These are phyloP conservation scores for Conger conger DNA, from an alignment of 2,113 vertebrate species.

Conservation along the genomic window DNA sequence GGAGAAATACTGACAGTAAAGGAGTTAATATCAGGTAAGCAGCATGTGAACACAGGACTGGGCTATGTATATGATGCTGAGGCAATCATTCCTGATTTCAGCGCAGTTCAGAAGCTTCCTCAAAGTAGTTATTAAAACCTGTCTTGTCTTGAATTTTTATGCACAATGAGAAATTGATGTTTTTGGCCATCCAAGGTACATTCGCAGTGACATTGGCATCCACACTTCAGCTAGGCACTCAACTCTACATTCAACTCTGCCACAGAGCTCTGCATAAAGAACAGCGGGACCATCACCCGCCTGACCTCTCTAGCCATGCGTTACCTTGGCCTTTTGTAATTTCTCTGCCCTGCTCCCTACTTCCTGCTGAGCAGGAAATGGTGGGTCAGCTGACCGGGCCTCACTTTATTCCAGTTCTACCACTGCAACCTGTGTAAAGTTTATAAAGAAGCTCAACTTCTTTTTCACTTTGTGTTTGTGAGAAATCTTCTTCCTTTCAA, in stretches of 20 bases:
- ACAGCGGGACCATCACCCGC: slow-evolving; percentile 52
- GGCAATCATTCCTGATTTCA: background rate
- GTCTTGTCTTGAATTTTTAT: background rate
- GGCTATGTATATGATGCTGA: background rate
- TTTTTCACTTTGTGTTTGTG: slow-evolving; percentile 25
- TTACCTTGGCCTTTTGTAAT: slow-evolving; percentile 54
- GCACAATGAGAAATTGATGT: too few species aligned
- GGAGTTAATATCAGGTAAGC: background rate
- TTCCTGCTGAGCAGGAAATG: slow-evolving; percentile 67
- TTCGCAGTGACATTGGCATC: too few species aligned
- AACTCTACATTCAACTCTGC: background rate
- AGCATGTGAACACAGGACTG: background rate
- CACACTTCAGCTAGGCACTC: slow-evolving; percentile 23
- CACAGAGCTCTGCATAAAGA: slow-evolving; percentile 39
- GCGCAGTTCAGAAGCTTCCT: background rate
- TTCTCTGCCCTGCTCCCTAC: slow-evolving; percentile 29
- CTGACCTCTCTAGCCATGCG: slow-evolving; percentile 52
- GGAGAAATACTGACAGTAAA: background rate
- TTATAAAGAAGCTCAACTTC: slow-evolving; percentile 35
- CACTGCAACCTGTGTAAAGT: slow-evolving; percentile 55
- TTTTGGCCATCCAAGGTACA: too few species aligned
- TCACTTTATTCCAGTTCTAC: slow-evolving; percentile 27
- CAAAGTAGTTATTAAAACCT: background rate
- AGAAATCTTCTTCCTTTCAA: slow-evolving; percentile 13
- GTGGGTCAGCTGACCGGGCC: slow-evolving; percentile 54